A percentile compares a stretch with the other conserved stretches of the same genome.
Conservation (phyloP, 2,113 vertebrate genomes). For the Python bivittatus region DNA sequence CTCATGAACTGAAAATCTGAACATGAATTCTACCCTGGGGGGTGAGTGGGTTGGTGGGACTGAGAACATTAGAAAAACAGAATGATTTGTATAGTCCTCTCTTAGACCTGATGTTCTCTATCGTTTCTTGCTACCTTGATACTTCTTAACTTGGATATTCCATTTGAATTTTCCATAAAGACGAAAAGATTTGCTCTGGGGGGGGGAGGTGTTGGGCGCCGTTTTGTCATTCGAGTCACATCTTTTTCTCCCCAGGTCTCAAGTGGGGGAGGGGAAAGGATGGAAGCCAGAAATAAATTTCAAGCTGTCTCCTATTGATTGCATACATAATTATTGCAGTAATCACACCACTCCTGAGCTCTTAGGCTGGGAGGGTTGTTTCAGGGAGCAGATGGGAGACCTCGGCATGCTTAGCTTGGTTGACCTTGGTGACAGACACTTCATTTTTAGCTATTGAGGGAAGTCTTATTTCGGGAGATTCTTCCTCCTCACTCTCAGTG, state of each 20-base stretch:
- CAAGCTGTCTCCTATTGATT: slow-evolving; percentile 27
- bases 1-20: neutral
- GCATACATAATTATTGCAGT: neutral
- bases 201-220: neutral
- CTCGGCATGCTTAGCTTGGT: neutral
- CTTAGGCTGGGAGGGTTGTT: neutral
- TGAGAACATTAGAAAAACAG: neutral
- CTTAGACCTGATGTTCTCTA: neutral
- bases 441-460: neutral
- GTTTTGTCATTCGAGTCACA: neutral
- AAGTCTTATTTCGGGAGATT: neutral
- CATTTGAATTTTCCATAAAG: neutral
- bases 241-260: neutral
- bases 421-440: neutral
- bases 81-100: neutral
- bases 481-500: neutral
- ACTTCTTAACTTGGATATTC: neutral
- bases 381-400: neutral
- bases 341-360: neutral
- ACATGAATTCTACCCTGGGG: neutral
- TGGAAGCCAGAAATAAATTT: slow-evolving; percentile 5
- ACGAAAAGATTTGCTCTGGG: neutral
- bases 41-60: too few species aligned
- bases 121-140: neutral
- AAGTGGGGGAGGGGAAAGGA: neutral